Evolutionary conservation across 1,140 invertebrate species (phyloP).

Genomic region (Chymomyza costata): DNA sequence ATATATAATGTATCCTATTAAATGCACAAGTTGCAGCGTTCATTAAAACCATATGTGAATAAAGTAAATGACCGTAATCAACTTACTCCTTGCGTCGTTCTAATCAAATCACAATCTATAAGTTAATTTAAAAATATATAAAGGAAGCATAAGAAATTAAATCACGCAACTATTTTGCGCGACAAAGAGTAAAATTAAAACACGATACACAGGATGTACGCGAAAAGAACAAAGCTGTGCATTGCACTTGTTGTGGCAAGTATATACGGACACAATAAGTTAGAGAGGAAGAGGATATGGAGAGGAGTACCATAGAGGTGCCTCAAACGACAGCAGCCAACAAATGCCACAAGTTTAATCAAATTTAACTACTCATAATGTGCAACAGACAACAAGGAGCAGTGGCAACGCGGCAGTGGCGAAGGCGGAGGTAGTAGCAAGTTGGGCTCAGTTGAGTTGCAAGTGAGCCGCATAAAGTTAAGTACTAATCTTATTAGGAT

Average conservation of each 20-base stretch:
- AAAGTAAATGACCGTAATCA: too few species aligned
- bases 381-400: slow-evolving; percentile 64
- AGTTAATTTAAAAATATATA: slow-evolving; percentile 67
- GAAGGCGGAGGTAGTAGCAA: not conserved
- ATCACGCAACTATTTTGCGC: slow-evolving; percentile 68
- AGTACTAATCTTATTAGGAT: slow-evolving; percentile 73
- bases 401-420: too few species aligned
- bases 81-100: too few species aligned
- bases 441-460: not conserved
- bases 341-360: slow-evolving; percentile 70
- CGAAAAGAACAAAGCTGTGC: not conserved
- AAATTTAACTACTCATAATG: slow-evolving; percentile 73
- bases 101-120: slow-evolving; percentile 56
- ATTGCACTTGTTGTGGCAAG: too few species aligned
- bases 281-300: slow-evolving; percentile 3
- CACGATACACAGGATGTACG: slow-evolving; percentile 2
- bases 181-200: slow-evolving; percentile 68
- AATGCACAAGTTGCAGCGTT: too few species aligned
- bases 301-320: slow-evolving; percentile 20
- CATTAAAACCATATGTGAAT: too few species aligned
- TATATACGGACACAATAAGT: not conserved
- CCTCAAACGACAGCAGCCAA: slow-evolving; percentile 26
- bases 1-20: too few species aligned
- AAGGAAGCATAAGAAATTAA: slow-evolving; percentile 58
- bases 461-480: slow-evolving; percentile 58